These are phyloP conservation scores for Lycaena phlaeas DNA, from an alignment of 2,888 invertebrate genomes.

Conservation along the genomic window DNA sequence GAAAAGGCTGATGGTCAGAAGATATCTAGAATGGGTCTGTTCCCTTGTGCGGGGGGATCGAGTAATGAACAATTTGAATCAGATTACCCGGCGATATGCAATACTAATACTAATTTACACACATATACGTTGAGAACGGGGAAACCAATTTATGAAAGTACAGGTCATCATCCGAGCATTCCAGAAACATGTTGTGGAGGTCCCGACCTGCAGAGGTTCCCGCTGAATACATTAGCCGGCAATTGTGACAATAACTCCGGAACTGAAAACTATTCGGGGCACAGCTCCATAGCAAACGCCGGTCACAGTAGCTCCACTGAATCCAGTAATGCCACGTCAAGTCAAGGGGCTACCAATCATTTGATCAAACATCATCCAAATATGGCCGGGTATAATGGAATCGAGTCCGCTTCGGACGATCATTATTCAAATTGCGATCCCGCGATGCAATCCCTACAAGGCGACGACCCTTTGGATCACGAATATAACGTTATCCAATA, in stretches of 20 bases:
- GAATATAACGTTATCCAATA: conserved; percentile 70
- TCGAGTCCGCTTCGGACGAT: conserved; percentile 65
- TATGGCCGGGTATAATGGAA: conserved; percentile 57
- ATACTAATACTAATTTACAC: conserved; percentile 87
- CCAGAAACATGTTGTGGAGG: conserved; percentile 58
- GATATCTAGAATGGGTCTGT: conserved; percentile 83
- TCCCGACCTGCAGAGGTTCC: conserved; percentile 62
- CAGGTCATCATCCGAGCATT: conserved; percentile 52
- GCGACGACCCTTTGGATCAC: conserved; percentile 63
- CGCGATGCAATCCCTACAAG: conserved; percentile 61
- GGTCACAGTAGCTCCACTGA: conserved; percentile 69
- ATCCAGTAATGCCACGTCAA: conserved; percentile 66
- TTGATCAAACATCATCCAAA: conserved; percentile 65
- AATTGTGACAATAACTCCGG: conserved; percentile 75
- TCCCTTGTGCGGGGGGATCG: conserved; percentile 87
- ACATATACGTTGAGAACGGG: conserved; percentile 86
- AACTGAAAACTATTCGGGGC: conserved; percentile 76
- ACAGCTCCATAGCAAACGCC: conserved; percentile 71
- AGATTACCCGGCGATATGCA: conserved; percentile 88
- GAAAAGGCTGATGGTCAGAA: conserved; percentile 79
- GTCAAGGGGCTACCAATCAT: conserved; percentile 66
- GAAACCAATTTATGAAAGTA: conserved; percentile 81
- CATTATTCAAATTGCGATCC: conserved; percentile 70
- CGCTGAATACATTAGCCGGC: conserved; percentile 68
- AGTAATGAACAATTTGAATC: conserved; percentile 88